These are phyloP conservation scores for Pogonomyrmex californicus DNA, from an alignment of 1,140 invertebrate species.

Conservation along the genomic window DNA sequence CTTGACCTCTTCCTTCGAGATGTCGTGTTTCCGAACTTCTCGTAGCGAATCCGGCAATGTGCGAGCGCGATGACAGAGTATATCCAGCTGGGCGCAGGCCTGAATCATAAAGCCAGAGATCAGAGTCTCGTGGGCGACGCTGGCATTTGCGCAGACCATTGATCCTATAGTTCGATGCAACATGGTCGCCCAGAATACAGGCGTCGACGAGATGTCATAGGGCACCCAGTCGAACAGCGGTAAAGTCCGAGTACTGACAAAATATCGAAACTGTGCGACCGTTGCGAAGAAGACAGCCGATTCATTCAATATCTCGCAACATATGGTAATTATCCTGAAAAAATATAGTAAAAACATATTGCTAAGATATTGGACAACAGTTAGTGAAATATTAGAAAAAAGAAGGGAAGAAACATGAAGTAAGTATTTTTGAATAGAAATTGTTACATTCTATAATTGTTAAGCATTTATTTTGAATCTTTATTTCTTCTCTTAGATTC, in stretches of 20 bases:
- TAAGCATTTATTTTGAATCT: not conserved
- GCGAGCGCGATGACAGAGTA: slow-evolving; percentile 69
- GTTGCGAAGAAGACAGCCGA: slow-evolving; percentile 55
- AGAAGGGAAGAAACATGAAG: not conserved
- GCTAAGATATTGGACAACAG: not conserved
- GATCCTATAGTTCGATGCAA: slow-evolving; percentile 62
- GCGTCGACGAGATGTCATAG: slow-evolving; percentile 16
- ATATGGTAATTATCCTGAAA: slow-evolving; percentile 62
- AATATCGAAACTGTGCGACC: slow-evolving; percentile 25
- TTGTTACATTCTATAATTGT: not conserved
- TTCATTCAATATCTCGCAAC: slow-evolving; percentile 71
- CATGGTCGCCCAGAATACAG: slow-evolving; percentile 31
- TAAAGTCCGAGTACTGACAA: slow-evolving; percentile 18
- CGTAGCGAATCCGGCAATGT: slow-evolving; percentile 44
- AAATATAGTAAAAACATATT: not conserved
- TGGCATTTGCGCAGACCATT: slow-evolving; percentile 68
- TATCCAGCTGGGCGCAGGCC: slow-evolving; percentile 71
- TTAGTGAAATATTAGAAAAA: not conserved
- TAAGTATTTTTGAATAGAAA: not conserved
- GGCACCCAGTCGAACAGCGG: slow-evolving; percentile 67
- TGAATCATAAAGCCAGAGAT: slow-evolving; percentile 75
- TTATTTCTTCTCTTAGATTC: not conserved
- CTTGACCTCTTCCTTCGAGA: not conserved
- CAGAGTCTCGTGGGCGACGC: slow-evolving; percentile 70
- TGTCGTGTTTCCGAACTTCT: not conserved